phyloP scores from a whole-genome alignment of 2,797 vertebrate genomes.

The Halcyon chelicuti region DNA sequence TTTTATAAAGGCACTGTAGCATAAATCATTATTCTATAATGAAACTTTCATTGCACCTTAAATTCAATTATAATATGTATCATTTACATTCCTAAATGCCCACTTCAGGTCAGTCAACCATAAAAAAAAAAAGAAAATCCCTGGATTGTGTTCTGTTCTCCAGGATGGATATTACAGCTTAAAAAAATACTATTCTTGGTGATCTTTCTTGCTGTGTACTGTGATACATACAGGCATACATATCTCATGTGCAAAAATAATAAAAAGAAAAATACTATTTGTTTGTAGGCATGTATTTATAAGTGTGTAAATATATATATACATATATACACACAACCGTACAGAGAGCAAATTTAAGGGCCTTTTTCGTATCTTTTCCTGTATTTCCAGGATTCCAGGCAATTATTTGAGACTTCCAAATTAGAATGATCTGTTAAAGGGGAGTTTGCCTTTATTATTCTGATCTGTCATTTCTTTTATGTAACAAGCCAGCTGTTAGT shows the following conservation, averaged over 20 bases:
- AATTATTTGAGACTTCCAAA: constrained; percentile 35
- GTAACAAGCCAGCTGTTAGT: constrained; percentile 67
- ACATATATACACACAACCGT: background rate
- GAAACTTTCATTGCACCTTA: background rate
- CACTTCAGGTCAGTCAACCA: background rate
- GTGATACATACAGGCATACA: background rate
- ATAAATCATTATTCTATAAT: background rate
- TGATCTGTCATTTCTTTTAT: constrained; percentile 48
- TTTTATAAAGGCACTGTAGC: background rate
- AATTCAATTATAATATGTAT: background rate
- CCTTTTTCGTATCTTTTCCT: background rate
- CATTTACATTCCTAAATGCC: background rate
- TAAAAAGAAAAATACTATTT: background rate
- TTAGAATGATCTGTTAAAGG: constrained; percentile 47
- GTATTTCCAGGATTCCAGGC: constrained; percentile 51
- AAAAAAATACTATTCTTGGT: background rate
- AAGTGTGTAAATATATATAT: background rate
- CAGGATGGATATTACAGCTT: background rate
- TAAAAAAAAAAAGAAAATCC: background rate
- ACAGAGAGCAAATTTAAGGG: background rate
- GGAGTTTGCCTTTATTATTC: constrained; percentile 68
- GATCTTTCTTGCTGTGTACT: background rate
- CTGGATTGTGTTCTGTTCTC: background rate
- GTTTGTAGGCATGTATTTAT: background rate
- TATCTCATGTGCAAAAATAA: background rate